Conservation (phyloP, 2,888 invertebrate species). For the Petrophora chlorosata region DNA sequence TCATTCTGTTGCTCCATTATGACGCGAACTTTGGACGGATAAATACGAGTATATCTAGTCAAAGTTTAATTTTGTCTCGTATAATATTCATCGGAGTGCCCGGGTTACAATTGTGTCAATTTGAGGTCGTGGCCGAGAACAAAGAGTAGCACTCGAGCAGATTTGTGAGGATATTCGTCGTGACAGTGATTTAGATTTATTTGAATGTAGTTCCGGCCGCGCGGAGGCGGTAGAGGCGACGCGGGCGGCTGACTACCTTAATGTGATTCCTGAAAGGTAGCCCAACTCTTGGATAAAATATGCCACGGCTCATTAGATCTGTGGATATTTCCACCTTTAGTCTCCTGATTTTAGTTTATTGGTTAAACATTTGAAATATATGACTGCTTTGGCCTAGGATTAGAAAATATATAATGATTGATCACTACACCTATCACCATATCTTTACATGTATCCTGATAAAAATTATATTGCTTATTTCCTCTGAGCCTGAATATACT, state of each 20-base stretch:
- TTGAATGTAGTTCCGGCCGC: constrained; percentile 55
- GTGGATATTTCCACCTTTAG: constrained; percentile 45
- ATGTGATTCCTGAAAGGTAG: constrained; percentile 64
- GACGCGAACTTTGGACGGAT: too few species aligned
- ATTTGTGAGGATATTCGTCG: constrained; percentile 34
- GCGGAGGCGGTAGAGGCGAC: background rate
- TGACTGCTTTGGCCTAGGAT: too few species aligned
- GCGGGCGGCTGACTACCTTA: constrained; percentile 49
- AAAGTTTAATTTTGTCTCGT: too few species aligned
- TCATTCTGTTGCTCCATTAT: too few species aligned
- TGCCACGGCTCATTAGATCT: constrained; percentile 54
- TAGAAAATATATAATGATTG: too few species aligned
- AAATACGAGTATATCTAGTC: too few species aligned
- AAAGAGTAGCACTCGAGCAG: constrained; percentile 19
- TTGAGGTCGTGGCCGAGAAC: constrained; percentile 8
- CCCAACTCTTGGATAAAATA: constrained; percentile 54
- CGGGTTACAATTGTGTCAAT: constrained; percentile 12
- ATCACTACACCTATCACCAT: too few species aligned
- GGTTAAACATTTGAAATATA: background rate
- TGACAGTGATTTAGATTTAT: constrained; percentile 69
- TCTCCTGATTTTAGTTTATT: constrained; percentile 12
- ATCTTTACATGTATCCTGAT: too few species aligned
- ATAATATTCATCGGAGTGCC: background rate
- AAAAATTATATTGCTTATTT: constrained; percentile 10
- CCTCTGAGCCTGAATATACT: constrained; percentile 12